A percentile compares a stretch with the other conserved stretches of the same genome.
Evolutionary conservation across 2,113 vertebrate genomes (phyloP).

Genomic region (Rallus limicola): DNA sequence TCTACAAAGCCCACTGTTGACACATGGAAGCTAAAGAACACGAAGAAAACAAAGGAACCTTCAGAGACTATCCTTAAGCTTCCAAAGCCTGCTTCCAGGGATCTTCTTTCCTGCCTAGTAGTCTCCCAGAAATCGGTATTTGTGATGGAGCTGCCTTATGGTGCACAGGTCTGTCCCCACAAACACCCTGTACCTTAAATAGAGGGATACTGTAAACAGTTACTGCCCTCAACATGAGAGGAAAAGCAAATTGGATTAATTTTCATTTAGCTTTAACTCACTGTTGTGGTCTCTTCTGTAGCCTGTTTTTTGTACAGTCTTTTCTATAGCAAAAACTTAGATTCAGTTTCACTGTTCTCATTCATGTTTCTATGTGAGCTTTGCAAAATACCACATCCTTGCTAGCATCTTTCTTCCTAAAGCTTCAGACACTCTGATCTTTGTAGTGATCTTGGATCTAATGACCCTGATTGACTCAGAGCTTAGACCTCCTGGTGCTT

Average conservation of each 20-base stretch:
- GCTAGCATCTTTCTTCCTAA: not conserved
- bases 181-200: not conserved
- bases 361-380: not conserved
- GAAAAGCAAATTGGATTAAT: not conserved
- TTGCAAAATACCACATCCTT: not conserved
- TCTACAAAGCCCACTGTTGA: not conserved
- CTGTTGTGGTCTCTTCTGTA: not conserved
- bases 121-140: not conserved
- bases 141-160: not conserved
- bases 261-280: not conserved
- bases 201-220: not conserved
- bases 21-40: not conserved
- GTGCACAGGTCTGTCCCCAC: not conserved
- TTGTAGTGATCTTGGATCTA: not conserved
- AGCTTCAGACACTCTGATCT: not conserved
- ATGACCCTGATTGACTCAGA: not conserved
- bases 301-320: not conserved
- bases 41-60: not conserved
- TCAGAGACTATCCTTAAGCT: rapidly evolving
- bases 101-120: not conserved
- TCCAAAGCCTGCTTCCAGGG: not conserved
- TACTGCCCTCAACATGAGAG: not conserved
- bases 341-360: not conserved
- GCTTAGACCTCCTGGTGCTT: not conserved
- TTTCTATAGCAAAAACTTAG: not conserved